Base-by-base conservation (phyloP, 2,888 invertebrate species). In the Hirtodrosophila cameraria region DNA sequence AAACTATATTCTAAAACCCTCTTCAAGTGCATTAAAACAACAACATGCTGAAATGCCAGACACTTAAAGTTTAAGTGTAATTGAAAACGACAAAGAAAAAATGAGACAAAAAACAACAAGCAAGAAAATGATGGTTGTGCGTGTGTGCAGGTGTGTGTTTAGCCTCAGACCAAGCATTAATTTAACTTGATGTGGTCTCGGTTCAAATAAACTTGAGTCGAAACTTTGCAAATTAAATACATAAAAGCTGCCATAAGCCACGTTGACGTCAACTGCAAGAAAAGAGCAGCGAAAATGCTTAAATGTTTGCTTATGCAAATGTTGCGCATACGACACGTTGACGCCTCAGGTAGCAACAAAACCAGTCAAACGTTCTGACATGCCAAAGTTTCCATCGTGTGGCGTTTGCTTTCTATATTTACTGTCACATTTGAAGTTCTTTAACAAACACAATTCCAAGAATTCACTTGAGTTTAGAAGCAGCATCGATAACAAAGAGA, bases 151-250 rank as follows among this genome's bases (percentile, higher is more conserved):
- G 38, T 30, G 36, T 50, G 38, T 39, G 36, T 27, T 15, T 11
- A 15, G 27, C 48, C 50, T 43, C 57, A 64, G 61, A 41, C 45
- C 36, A 53, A 23, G 67, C 67, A 61, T 69, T 77, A 80, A 75
- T 64, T 77, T 77, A 79, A 77, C 77, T 79, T 79, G 75, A 62
- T 80, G 75, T 58, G 77, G 77, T 57, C 69, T 64, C 41, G 65
- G 57, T 58, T 50, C 58, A 58, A 74, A 71, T 59, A 49, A 75
- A 74, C 75, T 76, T 66, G 38, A 60, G 62, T 42, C 45, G n/a
- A 53, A 66, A 75, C 59, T 75, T 75, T 63, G 50, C 31, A 48
- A 53, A 70, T 60, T 65, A 46, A 49, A 59, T 48, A 71, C 63
- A 68, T 54, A 41, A 54, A 68, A 67, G 46, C 53, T 57, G 55